These are phyloP conservation scores for Folsomia candida DNA, from an alignment of 2,888 invertebrate genomes.

Conservation along the genomic window DNA sequence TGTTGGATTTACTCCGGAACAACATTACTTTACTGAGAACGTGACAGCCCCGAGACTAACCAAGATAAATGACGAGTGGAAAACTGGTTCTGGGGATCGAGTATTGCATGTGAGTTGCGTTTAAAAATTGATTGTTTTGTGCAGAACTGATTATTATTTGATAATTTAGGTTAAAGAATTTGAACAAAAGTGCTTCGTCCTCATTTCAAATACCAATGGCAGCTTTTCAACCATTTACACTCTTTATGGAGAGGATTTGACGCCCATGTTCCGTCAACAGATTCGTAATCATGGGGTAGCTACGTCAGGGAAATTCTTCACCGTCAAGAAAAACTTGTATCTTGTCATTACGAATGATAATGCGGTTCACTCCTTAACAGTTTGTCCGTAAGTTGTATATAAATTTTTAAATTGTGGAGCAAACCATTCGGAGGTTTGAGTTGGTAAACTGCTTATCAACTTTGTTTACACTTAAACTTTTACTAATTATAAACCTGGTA, in stretches of 20 bases:
- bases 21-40: background rate
- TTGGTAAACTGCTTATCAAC: no score
- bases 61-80: conserved; percentile 25
- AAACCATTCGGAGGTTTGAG: no score
- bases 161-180: conserved; percentile 34
- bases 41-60: background rate
- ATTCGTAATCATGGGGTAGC: conserved; percentile 42
- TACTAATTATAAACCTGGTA: no score
- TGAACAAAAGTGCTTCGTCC: conserved; percentile 31
- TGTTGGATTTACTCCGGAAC: background rate
- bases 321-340: conserved; percentile 31
- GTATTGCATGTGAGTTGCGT: conserved; percentile 33
- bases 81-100: conserved; percentile 21
- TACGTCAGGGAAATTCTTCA: conserved; percentile 39
- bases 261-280: conserved; percentile 36
- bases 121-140: background rate
- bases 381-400: conserved; percentile 38
- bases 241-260: conserved; percentile 6
- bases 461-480: no score
- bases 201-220: conserved; percentile 26
- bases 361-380: conserved; percentile 35
- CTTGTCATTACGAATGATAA: conserved; percentile 43
- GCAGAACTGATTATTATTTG: background rate
- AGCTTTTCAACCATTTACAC: conserved; percentile 40
- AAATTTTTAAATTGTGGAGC: background rate